These are phyloP conservation scores for fruit fly (Drosophila melanogaster) DNA, from an alignment of 1,140 invertebrate genomes.

Conservation along the genomic window DNA sequence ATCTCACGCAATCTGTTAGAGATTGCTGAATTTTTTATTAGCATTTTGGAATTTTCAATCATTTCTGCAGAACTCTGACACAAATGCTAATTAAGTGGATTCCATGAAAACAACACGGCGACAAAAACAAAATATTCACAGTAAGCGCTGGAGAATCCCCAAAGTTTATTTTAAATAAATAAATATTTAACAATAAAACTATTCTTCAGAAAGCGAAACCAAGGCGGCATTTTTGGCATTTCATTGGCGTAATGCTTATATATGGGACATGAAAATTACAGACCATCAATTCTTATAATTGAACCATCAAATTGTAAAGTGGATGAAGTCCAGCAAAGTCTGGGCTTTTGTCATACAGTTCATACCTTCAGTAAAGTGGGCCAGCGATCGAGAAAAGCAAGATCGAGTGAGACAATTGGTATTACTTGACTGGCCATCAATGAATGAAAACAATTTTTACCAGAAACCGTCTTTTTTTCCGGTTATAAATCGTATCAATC, in stretches of 20 bases:
- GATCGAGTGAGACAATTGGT: constrained; percentile 20
- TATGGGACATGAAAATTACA: constrained; percentile 30
- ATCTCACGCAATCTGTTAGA: too few relatives aligned
- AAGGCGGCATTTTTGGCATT: constrained; percentile 11
- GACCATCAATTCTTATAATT: constrained; percentile 35
- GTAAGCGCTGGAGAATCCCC: background rate
- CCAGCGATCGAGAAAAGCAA: constrained; percentile 6
- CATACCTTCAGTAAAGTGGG: constrained; percentile 9
- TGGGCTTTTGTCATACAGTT: constrained; percentile 18
- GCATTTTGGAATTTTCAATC: constrained; percentile 3
- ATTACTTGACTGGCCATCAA: constrained; percentile 5
- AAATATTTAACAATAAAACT: background rate
- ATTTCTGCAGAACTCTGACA: constrained; percentile 6
- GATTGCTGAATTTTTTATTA: background rate
- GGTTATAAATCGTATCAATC: constrained; percentile 16
- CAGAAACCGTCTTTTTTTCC: constrained; percentile 7
- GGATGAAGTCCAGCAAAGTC: constrained; percentile 7
- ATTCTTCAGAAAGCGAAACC: constrained; percentile 7
- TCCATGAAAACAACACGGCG: background rate
- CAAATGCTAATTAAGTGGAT: constrained; percentile 12
- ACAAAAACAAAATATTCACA: background rate
- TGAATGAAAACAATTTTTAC: constrained; percentile 18
- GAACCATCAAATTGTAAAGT: constrained; percentile 37
- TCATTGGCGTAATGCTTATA: background rate
- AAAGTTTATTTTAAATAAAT: background rate